Evolutionary conservation across 1,140 invertebrate species (phyloP).

Genomic region (Lineus longissimus): DNA sequence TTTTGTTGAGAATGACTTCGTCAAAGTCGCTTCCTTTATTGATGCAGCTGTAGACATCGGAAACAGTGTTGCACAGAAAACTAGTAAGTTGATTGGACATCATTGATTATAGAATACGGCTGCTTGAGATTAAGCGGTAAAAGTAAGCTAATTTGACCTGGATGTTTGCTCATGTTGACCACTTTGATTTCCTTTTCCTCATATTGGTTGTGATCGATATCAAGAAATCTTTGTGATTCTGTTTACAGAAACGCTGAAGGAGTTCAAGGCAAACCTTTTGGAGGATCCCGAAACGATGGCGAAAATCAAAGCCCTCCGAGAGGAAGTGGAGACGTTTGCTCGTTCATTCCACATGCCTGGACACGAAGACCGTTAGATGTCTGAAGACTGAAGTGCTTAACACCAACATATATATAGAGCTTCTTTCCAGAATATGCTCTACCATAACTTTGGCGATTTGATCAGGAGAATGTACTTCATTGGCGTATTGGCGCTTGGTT

Average conservation of each 20-base stretch:
- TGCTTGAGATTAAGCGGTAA: too few relatives aligned
- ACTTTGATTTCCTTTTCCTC: background rate
- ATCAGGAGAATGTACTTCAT: too few relatives aligned
- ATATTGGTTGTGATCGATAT: background rate
- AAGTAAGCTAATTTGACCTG: background rate
- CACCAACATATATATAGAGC: too few relatives aligned
- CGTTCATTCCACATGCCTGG: slow-evolving; percentile 77
- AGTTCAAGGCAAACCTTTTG: slow-evolving; percentile 70
- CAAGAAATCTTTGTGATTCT: slow-evolving; percentile 8
- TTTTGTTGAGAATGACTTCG: slow-evolving; percentile 82
- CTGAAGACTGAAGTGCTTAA: slow-evolving; percentile 25
- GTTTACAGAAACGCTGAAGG: slow-evolving; percentile 71
- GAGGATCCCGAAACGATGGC: slow-evolving; percentile 61
- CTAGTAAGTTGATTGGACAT: slow-evolving; percentile 36
- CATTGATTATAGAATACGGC: background rate
- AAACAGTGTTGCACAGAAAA: slow-evolving; percentile 35
- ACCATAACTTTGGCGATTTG: too few relatives aligned
- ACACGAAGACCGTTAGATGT: slow-evolving; percentile 28
- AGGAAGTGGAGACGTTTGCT: slow-evolving; percentile 73
- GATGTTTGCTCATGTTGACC: background rate
- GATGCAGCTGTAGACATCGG: slow-evolving; percentile 57
- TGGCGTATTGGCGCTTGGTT: too few relatives aligned
- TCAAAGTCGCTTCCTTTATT: slow-evolving; percentile 79
- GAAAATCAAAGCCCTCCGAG: slow-evolving; percentile 64
- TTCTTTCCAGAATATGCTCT: too few relatives aligned